Evolutionary conservation across 2,888 invertebrate species (phyloP).

Genomic region (Melikaiella ostensackeni): DNA sequence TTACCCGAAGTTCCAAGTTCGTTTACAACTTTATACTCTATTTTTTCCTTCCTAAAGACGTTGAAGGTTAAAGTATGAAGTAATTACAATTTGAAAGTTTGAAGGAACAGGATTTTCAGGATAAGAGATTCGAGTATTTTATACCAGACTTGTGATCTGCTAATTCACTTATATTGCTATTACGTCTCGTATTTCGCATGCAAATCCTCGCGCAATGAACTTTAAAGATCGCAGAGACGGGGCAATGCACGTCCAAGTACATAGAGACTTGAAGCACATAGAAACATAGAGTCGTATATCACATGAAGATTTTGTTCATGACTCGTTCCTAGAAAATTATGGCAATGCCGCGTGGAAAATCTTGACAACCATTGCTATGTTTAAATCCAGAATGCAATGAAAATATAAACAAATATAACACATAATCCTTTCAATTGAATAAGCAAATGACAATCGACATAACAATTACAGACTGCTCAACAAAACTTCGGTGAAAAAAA

Average conservation of each 20-base stretch:
- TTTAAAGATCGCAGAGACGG: conserved; percentile 37
- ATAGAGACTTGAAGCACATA: conserved; percentile 48
- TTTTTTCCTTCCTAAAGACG: neutral
- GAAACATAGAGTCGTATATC: conserved; percentile 38
- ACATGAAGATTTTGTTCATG: conserved; percentile 43
- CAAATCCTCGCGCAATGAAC: conserved; percentile 40
- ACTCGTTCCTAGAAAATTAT: conserved; percentile 39
- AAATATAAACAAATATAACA: neutral
- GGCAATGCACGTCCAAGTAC: conserved; percentile 46
- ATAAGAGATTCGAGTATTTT: conserved; percentile 9
- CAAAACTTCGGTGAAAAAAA: too few relatives aligned
- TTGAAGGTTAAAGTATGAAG: neutral
- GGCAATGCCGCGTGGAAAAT: neutral
- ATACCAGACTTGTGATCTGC: conserved; percentile 36
- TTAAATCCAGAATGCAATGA: neutral
- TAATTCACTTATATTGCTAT: conserved; percentile 33
- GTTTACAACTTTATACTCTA: neutral
- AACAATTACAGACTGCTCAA: neutral
- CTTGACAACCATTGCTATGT: neutral
- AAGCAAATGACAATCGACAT: neutral
- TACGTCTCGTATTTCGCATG: conserved; percentile 33
- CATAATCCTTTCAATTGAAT: neutral
- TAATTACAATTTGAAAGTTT: neutral
- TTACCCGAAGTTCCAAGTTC: neutral
- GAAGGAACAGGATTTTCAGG: neutral